These are phyloP conservation scores for Rhyacichthys aspro DNA, from an alignment of 2,797 vertebrate genomes.

Conservation along the genomic window DNA sequence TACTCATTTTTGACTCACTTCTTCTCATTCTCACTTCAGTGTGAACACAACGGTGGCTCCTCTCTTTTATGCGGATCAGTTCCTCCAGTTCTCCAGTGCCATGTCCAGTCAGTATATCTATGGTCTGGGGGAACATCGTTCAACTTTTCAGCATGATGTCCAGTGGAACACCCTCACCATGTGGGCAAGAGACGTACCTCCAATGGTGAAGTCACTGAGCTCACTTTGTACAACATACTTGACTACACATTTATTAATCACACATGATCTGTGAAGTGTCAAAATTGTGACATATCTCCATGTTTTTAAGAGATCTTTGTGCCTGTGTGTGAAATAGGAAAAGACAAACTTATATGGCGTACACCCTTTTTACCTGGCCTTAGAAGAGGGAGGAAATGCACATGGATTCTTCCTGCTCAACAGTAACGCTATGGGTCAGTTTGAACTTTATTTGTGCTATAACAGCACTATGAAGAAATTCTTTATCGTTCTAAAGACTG, in stretches of 20 bases:
- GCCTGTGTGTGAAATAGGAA: constrained; percentile 71
- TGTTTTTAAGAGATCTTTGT: background rate
- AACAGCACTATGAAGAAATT: too few relatives aligned
- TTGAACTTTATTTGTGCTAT: background rate
- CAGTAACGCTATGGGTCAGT: constrained; percentile 91
- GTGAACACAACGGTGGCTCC: constrained; percentile 89
- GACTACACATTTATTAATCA: too few relatives aligned
- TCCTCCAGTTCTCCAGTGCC: constrained; percentile 86
- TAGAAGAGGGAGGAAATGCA: constrained; percentile 84
- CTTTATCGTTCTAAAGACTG: too few relatives aligned
- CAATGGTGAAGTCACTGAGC: constrained; percentile 44
- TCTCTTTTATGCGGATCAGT: constrained; percentile 89
- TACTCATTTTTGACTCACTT: background rate
- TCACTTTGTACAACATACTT: background rate
- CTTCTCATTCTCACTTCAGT: constrained; percentile 42
- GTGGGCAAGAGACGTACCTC: constrained; percentile 86
- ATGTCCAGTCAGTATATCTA: constrained; percentile 83
- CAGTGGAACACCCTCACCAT: constrained; percentile 89
- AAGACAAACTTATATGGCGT: constrained; percentile 86
- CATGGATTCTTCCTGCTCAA: constrained; percentile 91
- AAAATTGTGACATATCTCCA: too few relatives aligned
- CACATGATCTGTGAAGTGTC: too few relatives aligned
- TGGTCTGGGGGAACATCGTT: constrained; percentile 88
- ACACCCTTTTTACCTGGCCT: constrained; percentile 88
- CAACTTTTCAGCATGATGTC: constrained; percentile 83